Evolutionary conservation across 2,797 vertebrate species (phyloP), one percentile per base, ranked within the genome.

Genomic region (Simalia tracyae): DNA sequence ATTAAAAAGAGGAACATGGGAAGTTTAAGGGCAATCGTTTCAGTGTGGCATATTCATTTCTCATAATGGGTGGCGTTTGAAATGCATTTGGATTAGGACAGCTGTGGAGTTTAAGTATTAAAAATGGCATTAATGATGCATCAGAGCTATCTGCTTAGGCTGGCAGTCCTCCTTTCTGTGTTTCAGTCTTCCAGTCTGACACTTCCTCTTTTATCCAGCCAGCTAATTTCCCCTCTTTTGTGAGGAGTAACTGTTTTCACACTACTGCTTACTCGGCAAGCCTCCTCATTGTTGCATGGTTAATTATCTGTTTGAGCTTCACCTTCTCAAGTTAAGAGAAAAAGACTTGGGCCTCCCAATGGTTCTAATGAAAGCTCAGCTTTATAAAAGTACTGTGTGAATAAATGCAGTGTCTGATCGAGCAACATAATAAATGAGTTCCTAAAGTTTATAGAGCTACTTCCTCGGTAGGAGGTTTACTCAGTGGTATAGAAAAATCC

Each of bases 221-320:
- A 97, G 97, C 98, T 98, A 98, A 98, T 98, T 98, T 98, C 97
- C 97, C 97, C 95, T 98, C 97, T 97, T 98, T 98, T 98, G 97
- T 98, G 97, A 97, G 94, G 95, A 97, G 97, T 97, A 97, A 98
- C 98, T 97, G 97, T 98, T 98, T 98, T 98, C 97, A 97, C 97
- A 97, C 96, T 96, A 94, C 95, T 97, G 97, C 97, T 97, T 97
- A 97, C 97, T 97, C 97, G 97, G 97, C 97, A 97, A 98, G 97
- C 95, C 96, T 97, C 95, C 96, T 97, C 93, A 97, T 97, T 98
- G 98, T 98, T 97, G 98, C 97, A 97, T 96, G 97, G 96, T 97
- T 98, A 98, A 98, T 98, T 97, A 98, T 98, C 97, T 97, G 96
- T 97, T 96, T 94, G 93, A 95, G 97, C 96, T 97, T 98, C 97